A percentile compares a stretch with the other conserved stretches of the same genome.
These are phyloP conservation scores for Macrocentrus cingulum DNA, from an alignment of 1,140 invertebrate species.

Conservation along the genomic window DNA sequence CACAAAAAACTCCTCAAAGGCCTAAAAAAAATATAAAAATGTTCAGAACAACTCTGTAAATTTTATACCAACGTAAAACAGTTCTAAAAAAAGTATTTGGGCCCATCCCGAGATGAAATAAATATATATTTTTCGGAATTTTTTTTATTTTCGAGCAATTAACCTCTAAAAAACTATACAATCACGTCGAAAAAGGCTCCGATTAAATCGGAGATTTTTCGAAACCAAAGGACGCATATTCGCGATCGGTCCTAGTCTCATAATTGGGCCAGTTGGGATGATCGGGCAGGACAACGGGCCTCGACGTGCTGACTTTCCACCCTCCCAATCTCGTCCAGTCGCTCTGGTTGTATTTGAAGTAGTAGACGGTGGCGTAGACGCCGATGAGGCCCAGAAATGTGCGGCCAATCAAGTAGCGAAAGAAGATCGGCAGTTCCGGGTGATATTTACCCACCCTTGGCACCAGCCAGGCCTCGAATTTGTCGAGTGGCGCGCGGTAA, in stretches of 20 bases:
- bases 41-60: no score
- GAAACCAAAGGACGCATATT: constrained; percentile 20
- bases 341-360: constrained; percentile 18
- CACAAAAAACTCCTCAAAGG: neutral
- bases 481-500: constrained; percentile 72
- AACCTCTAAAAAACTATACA: no score
- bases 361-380: constrained; percentile 3
- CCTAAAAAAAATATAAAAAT: no score
- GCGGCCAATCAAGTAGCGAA: constrained; percentile 14
- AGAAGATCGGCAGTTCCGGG: constrained; percentile 6
- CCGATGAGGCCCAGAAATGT: neutral
- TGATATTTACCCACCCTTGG: constrained; percentile 18
- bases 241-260: constrained; percentile 6
- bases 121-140: no score
- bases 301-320: constrained; percentile 6
- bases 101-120: no score
- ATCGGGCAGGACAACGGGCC: constrained; percentile 5
- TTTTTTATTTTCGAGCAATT: no score
- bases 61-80: no score
- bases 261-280: constrained; percentile 17
- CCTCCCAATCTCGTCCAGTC: constrained; percentile 17
- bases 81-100: no score
- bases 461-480: constrained; percentile 53
- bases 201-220: constrained; percentile 20
- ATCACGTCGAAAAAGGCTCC: neutral